Conservation (phyloP, 2,797 vertebrate species). For the Urophycis tenuis region DNA sequence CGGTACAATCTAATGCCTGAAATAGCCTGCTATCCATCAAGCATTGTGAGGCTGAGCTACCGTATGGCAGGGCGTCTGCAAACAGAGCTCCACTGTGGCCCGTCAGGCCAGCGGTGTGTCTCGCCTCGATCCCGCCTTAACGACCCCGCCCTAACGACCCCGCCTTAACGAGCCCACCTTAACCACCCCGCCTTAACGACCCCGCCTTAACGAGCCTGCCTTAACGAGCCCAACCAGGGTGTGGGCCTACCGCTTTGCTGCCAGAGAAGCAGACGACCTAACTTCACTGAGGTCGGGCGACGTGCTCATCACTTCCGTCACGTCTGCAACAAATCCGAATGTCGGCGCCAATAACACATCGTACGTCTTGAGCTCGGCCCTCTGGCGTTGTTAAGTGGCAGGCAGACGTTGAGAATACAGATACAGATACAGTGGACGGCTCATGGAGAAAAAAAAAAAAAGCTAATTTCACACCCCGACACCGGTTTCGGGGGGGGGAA, state of each 20-base stretch:
- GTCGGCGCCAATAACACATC: too few species aligned
- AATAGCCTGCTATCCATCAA: slow-evolving; percentile 47
- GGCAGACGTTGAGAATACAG: neutral
- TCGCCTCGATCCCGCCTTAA: slow-evolving; percentile 22
- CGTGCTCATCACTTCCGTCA: too few species aligned
- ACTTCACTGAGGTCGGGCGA: too few species aligned
- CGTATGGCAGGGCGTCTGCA: slow-evolving; percentile 45
- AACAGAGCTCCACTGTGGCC: slow-evolving; percentile 42
- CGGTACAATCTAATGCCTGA: neutral
- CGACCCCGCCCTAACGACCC: too few species aligned
- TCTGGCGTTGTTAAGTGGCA: neutral
- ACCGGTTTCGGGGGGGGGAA: too few species aligned
- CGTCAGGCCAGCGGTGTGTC: slow-evolving; percentile 27
- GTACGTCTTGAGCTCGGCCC: neutral
- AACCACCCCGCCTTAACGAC: too few species aligned
- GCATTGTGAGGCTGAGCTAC: slow-evolving; percentile 45
- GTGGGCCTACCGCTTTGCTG: neutral
- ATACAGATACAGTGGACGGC: too few species aligned
- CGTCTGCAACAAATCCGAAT: too few species aligned
- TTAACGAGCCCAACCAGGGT: slow-evolving; percentile 33
- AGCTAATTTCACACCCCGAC: neutral
- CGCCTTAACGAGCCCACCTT: slow-evolving; percentile 30
- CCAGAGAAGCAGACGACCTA: neutral
- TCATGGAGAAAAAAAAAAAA: too few species aligned
- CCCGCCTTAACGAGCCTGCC: too few species aligned